Evolutionary conservation across 1,140 invertebrate genomes (phyloP).

Genomic region (Melanaphis sacchari): DNA sequence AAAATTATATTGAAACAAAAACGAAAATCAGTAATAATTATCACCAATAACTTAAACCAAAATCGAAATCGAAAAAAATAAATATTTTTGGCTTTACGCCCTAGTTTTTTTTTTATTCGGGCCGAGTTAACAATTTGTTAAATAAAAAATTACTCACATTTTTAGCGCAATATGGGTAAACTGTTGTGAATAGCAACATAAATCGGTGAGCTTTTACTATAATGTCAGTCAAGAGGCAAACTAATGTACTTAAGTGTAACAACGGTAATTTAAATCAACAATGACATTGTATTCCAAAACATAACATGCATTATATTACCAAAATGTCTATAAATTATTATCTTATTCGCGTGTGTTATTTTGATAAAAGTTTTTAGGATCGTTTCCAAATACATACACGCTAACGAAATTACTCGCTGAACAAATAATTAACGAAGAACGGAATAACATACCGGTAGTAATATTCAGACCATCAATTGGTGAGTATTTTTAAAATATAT

Average conservation of each 20-base stretch:
- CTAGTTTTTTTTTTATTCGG: too few relatives aligned
- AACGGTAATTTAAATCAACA: neutral
- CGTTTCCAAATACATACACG: conserved; percentile 88
- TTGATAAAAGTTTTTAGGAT: conserved; percentile 64
- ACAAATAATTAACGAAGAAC: conserved; percentile 79
- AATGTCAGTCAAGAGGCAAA: neutral
- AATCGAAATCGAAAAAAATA: too few relatives aligned
- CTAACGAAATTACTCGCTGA: conserved; percentile 91
- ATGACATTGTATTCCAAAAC: neutral
- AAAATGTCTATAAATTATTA: neutral
- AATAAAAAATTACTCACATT: too few relatives aligned
- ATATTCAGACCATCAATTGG: conserved; percentile 96
- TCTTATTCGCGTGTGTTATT: neutral
- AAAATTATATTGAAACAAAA: too few relatives aligned
- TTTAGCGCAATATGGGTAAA: too few relatives aligned
- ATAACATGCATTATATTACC: neutral
- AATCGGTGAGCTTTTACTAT: too few relatives aligned
- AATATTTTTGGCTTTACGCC: too few relatives aligned
- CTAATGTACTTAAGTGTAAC: neutral
- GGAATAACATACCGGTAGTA: conserved; percentile 82
- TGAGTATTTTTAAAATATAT: conserved; percentile 62
- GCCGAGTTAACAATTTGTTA: too few relatives aligned
- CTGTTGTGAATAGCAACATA: too few relatives aligned
- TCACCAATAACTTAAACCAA: too few relatives aligned
- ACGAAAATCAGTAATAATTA: too few relatives aligned